Evolutionary conservation across 1,140 invertebrate species (phyloP).

Genomic region (Chrysopa pallens): DNA sequence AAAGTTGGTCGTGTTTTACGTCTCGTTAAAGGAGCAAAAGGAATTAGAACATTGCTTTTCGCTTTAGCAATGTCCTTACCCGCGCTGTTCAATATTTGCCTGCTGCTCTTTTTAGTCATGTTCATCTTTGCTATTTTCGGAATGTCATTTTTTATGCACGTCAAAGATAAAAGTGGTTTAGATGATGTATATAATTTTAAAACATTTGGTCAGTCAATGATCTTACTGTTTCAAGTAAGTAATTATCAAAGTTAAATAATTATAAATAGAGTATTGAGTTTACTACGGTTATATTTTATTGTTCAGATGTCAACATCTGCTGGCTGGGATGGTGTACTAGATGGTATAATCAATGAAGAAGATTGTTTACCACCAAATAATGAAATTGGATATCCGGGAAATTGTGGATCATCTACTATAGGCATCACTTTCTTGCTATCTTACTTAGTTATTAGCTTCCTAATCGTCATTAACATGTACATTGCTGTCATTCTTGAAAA

Average conservation of each 20-base stretch:
- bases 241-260: background rate
- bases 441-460: constrained; percentile 93
- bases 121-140: constrained; percentile 99
- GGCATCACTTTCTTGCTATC: constrained; percentile 88
- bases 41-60: constrained; percentile 90
- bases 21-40: constrained; percentile 93
- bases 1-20: constrained; percentile 93
- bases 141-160: constrained; percentile 99
- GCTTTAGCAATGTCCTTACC: constrained; percentile 95
- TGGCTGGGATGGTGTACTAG: constrained; percentile 90
- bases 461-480: constrained; percentile 99
- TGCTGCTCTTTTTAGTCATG: constrained; percentile 94
- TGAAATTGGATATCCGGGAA: constrained; percentile 69
- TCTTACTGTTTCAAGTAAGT: constrained; percentile 83
- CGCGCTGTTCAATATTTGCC: constrained; percentile 95
- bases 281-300: constrained; percentile 5
- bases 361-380: constrained; percentile 76
- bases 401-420: constrained; percentile 83
- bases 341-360: constrained; percentile 89
- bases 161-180: constrained; percentile 80
- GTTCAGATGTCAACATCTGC: constrained; percentile 91
- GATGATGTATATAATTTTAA: constrained; percentile 97
- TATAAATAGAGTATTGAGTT: constrained; percentile 1
- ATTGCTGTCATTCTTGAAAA: constrained; percentile 98
- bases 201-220: constrained; percentile 97